Percentiles rank a stretch among this genome's conserved stretches.
phyloP scores from a whole-genome alignment of 2,888 invertebrate species.

The Agelastica alni region DNA sequence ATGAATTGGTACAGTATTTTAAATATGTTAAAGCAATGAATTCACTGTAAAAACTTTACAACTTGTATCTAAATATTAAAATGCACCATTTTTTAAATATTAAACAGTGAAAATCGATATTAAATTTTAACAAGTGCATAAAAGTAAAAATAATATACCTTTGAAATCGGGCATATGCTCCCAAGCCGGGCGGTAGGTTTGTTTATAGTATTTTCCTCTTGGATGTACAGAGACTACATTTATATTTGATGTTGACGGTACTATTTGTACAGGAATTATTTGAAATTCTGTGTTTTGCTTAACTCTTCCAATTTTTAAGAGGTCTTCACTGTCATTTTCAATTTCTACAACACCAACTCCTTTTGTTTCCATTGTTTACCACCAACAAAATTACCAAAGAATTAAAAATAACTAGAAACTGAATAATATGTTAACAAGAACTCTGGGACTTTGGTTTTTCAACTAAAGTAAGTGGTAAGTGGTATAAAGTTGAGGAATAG shows the following conservation, averaged over 20 bases:
- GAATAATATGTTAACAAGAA: neutral
- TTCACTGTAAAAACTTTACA: too few relatives aligned
- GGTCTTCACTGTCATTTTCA: slow-evolving; percentile 3
- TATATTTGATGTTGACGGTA: slow-evolving; percentile 41
- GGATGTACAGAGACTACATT: slow-evolving; percentile 34
- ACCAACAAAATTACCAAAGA: slow-evolving; percentile 42
- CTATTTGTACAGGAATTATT: slow-evolving; percentile 44
- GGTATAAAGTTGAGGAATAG: too few relatives aligned
- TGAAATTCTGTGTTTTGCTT: slow-evolving; percentile 28
- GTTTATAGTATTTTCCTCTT: slow-evolving; percentile 59
- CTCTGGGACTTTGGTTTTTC: slow-evolving; percentile 15
- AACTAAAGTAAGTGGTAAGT: slow-evolving; percentile 2
- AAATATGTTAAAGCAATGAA: too few relatives aligned
- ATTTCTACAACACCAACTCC: slow-evolving; percentile 21
- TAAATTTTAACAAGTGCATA: too few relatives aligned
- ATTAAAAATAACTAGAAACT: slow-evolving; percentile 35
- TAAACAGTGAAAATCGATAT: too few relatives aligned
- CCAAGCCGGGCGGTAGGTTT: slow-evolving; percentile 64
- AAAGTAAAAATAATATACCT: slow-evolving; percentile 52
- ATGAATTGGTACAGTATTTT: too few relatives aligned
- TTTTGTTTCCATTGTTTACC: slow-evolving; percentile 43
- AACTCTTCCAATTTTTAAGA: slow-evolving; percentile 3
- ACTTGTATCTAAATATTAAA: too few relatives aligned
- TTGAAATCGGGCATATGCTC: slow-evolving; percentile 64
- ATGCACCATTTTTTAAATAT: too few relatives aligned